phyloP scores from a whole-genome alignment of 35 echinoderm and acorn worm species.

The Holothuria glaberrima region DNA sequence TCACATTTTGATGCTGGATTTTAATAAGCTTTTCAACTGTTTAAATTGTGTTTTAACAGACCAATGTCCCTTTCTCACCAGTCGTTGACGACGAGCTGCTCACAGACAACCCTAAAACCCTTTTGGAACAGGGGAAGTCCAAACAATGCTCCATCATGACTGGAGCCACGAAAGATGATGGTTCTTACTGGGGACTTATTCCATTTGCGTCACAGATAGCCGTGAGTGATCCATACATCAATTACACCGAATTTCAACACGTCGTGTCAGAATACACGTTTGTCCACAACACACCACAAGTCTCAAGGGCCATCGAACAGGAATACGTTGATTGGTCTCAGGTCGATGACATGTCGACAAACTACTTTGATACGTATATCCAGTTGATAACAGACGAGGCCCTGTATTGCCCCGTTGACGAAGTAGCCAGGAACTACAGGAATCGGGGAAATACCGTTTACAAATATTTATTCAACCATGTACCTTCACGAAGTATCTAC shows the following conservation, averaged over 20 bases:
- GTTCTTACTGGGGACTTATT: slow-evolving; percentile 1
- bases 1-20: no score
- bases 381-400: slow-evolving; percentile 63
- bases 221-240: neutral
- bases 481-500: slow-evolving; percentile 43
- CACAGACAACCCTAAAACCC: slow-evolving; percentile 24
- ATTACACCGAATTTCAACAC: slow-evolving; percentile 33
- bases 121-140: slow-evolving; percentile 41
- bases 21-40: no score
- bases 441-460: slow-evolving; percentile 57
- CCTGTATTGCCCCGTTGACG: slow-evolving; percentile 72
- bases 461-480: slow-evolving; percentile 78
- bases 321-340: slow-evolving; percentile 75
- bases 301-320: slow-evolving; percentile 62
- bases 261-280: slow-evolving; percentile 20
- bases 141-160: slow-evolving; percentile 61
- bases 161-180: slow-evolving; percentile 70
- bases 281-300: slow-evolving; percentile 29
- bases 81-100: slow-evolving; percentile 68
- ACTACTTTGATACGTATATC: slow-evolving; percentile 62
- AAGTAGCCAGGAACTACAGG: slow-evolving; percentile 27
- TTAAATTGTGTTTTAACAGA: no score
- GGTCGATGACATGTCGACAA: slow-evolving; percentile 53
- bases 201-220: neutral
- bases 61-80: slow-evolving; percentile 50